Evolutionary conservation across 2,888 invertebrate species (phyloP).

Genomic region (Antitype chi): DNA sequence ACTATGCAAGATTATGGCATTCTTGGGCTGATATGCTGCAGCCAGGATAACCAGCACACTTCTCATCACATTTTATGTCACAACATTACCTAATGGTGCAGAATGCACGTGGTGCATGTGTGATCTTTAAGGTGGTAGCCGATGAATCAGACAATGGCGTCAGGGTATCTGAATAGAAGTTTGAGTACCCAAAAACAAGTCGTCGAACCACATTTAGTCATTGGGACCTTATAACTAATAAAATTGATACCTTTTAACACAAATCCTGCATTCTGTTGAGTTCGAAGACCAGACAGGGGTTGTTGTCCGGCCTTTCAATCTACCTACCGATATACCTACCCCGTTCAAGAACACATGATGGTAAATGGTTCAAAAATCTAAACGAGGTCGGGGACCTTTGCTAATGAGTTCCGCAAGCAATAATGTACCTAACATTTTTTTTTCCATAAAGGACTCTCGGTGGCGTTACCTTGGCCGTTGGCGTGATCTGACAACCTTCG

Average conservation of each 20-base stretch:
- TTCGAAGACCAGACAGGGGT: constrained; percentile 73
- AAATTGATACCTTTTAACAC: constrained; percentile 45
- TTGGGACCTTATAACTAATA: constrained; percentile 34
- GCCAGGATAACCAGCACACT: no score
- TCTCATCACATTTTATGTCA: not conserved
- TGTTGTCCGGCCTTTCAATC: constrained; percentile 69
- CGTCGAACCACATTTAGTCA: constrained; percentile 26
- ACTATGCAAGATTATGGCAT: no score
- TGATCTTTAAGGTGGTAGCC: constrained; percentile 4
- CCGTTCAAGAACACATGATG: constrained; percentile 65
- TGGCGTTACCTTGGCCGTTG: constrained; percentile 81
- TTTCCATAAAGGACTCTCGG: constrained; percentile 77
- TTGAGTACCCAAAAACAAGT: constrained; percentile 13
- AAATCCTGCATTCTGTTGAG: constrained; percentile 68
- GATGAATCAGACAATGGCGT: constrained; percentile 29
- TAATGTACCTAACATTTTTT: constrained; percentile 69
- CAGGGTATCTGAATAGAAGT: constrained; percentile 28
- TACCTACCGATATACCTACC: constrained; percentile 59
- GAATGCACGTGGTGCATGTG: constrained; percentile 12
- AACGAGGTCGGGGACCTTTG: constrained; percentile 77
- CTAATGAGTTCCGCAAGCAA: constrained; percentile 76
- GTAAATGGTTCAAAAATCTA: constrained; percentile 71
- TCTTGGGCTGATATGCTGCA: no score
- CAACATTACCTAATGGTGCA: not conserved
- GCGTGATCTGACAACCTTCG: constrained; percentile 82